phyloP scores from a whole-genome alignment of 2,888 invertebrate species.

The Oligia latruncula region DNA sequence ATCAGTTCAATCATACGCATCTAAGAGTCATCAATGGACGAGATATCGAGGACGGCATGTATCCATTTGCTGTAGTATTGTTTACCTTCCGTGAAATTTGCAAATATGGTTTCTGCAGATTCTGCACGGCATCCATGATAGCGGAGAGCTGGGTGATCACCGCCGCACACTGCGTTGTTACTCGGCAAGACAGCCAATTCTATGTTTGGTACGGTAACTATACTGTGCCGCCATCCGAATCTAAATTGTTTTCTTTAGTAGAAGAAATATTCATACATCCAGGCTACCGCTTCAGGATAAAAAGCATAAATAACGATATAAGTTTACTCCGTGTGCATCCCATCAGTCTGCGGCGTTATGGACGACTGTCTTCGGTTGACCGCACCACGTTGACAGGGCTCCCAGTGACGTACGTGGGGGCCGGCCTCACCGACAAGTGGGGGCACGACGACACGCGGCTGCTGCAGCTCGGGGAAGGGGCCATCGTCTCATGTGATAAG shows the following conservation, averaged over 20 bases:
- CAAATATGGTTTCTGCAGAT: background rate
- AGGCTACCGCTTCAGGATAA: background rate
- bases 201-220: constrained; percentile 8
- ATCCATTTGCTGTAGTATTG: constrained; percentile 4
- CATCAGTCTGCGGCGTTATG: background rate
- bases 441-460: constrained; percentile 1
- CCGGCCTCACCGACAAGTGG: background rate
- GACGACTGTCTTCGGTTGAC: constrained; percentile 10
- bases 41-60: background rate
- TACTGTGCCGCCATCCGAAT: background rate
- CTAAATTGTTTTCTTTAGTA: background rate
- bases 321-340: constrained; percentile 1
- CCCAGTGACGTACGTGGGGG: constrained; percentile 30
- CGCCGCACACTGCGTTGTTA: background rate
- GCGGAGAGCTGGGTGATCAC: constrained; percentile 4
- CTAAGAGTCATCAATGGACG: background rate
- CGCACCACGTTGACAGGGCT: constrained; percentile 21
- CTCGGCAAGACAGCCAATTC: background rate
- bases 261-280: background rate
- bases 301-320: background rate
- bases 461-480: constrained; percentile 24
- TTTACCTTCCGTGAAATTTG: background rate
- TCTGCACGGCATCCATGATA: constrained; percentile 7
- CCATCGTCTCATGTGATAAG: background rate
- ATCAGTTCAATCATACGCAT: background rate